A percentile compares a stretch with the other conserved stretches of the same genome.
These are phyloP conservation scores for Euleptes europaea DNA, from an alignment of 2,113 vertebrate species.

Conservation along the genomic window DNA sequence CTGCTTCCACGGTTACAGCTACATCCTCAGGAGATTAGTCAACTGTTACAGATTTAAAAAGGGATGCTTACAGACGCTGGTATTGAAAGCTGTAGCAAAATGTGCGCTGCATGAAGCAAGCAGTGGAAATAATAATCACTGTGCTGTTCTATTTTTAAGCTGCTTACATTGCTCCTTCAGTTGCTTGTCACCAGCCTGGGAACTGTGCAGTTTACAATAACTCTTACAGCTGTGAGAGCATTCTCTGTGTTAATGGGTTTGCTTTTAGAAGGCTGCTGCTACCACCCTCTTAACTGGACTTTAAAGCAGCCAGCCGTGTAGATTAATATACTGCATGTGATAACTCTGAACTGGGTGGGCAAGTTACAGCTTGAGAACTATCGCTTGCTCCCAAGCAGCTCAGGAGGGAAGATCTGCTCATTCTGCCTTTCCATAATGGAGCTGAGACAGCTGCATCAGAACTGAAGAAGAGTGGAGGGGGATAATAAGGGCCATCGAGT, in stretches of 20 bases:
- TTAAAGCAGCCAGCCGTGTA: neutral
- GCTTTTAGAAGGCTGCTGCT: conserved; percentile 36
- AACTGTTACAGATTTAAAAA: neutral
- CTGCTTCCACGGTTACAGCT: neutral
- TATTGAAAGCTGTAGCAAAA: conserved; percentile 45
- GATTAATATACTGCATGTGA: neutral
- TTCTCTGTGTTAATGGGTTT: neutral
- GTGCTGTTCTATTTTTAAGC: conserved; percentile 48
- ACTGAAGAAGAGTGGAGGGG: too few species aligned
- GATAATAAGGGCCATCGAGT: too few species aligned
- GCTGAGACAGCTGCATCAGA: too few species aligned
- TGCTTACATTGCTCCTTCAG: conserved; percentile 25
- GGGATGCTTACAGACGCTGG: neutral
- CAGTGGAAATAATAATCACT: conserved; percentile 56
- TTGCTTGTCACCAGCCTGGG: neutral
- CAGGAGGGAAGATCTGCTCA: too few species aligned
- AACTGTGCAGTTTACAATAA: neutral
- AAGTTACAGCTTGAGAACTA: neutral
- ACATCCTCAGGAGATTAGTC: neutral
- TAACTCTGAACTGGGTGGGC: neutral
- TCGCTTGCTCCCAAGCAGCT: too few species aligned
- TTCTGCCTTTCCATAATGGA: too few species aligned
- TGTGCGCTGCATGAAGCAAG: conserved; percentile 51
- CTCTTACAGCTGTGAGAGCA: neutral
- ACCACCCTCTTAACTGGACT: neutral